Conservation (phyloP, 2,888 invertebrate species). For the Hypercompe scribonia region DNA sequence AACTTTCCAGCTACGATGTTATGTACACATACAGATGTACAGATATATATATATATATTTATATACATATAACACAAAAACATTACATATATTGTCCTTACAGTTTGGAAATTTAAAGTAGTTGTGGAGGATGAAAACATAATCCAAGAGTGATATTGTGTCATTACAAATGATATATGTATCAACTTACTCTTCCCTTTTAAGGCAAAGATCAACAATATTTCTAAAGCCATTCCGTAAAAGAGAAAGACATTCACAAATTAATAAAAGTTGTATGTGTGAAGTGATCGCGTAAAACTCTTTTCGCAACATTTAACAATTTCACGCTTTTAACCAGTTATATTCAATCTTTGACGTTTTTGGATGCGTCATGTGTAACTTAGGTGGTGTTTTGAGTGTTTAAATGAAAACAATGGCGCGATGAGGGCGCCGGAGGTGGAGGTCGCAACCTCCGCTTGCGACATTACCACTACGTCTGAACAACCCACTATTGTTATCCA, state of each 20-base stretch:
- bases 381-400: conserved; percentile 27
- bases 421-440: conserved; percentile 36
- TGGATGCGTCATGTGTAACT: conserved; percentile 5
- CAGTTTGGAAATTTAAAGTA: no score
- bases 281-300: background rate
- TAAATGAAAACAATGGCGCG: conserved; percentile 42
- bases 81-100: no score
- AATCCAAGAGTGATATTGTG: no score
- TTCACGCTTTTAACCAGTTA: background rate
- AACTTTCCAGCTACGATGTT: background rate
- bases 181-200: background rate
- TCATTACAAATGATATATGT: no score
- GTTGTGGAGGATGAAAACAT: no score
- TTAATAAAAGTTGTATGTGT: background rate
- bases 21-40: background rate
- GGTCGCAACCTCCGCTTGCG: conserved; percentile 35
- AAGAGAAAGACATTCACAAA: background rate
- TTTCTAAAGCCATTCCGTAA: background rate
- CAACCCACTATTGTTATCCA: conserved; percentile 18
- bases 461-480: conserved; percentile 18
- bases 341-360: background rate
- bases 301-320: background rate
- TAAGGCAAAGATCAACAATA: background rate
- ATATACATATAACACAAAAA: no score
- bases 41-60: no score